Evolutionary conservation across 64 coral and sea anemone genomes (phyloP).

Genomic region (Catalaphyllia jardinei): DNA sequence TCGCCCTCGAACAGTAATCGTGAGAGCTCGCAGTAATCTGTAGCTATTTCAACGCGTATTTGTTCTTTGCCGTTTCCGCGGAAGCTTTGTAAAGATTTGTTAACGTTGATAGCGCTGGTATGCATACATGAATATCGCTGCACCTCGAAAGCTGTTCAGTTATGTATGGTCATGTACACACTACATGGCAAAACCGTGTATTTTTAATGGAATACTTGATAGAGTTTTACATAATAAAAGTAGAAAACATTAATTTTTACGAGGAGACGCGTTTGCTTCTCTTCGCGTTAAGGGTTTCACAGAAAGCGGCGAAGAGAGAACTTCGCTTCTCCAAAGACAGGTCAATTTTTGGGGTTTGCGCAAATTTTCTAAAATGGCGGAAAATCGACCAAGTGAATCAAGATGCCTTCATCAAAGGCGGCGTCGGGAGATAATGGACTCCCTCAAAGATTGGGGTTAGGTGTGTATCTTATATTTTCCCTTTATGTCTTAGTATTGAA

Average conservation of each 20-base stretch:
- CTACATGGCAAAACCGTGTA: constrained; percentile 69
- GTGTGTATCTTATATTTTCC: constrained; percentile 11
- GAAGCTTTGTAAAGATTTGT: constrained; percentile 49
- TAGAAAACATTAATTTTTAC: constrained; percentile 91
- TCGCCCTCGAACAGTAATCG: background rate
- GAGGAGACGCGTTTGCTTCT: constrained; percentile 59
- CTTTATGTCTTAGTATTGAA: constrained; percentile 21
- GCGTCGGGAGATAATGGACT: constrained; percentile 21
- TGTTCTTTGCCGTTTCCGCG: constrained; percentile 37
- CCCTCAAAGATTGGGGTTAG: constrained; percentile 19
- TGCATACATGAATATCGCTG: constrained; percentile 98
- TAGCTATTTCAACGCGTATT: constrained; percentile 24
- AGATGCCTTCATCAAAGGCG: constrained; percentile 9
- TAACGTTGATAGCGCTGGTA: constrained; percentile 75
- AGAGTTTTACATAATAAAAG: constrained; percentile 99
- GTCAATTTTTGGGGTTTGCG: constrained; percentile 6
- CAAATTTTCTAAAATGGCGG: constrained; percentile 35
- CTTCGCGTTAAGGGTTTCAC: constrained; percentile 30
- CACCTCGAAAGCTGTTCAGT: constrained; percentile 65
- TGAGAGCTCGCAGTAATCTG: background rate
- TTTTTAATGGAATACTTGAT: constrained; percentile 99
- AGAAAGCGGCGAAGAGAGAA: constrained; percentile 30
- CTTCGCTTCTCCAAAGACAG: background rate
- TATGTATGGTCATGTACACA: constrained; percentile 90
- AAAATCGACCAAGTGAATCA: constrained; percentile 26